Percentiles rank a stretch among this genome's conserved stretches.
Evolutionary conservation across 2,113 vertebrate species (phyloP).

Genomic region (Corythornis cristatus): DNA sequence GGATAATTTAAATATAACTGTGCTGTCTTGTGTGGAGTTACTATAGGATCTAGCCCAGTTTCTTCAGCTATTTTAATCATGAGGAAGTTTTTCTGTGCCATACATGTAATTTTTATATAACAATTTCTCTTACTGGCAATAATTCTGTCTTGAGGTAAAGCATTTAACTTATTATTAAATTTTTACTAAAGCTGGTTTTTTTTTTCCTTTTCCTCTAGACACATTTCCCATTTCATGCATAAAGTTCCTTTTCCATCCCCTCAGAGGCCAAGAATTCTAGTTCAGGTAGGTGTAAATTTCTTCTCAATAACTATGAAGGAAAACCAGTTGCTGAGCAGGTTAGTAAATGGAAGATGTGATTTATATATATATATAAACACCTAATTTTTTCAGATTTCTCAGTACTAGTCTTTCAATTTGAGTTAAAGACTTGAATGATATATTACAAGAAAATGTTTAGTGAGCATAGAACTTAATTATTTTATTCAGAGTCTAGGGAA

Average conservation of each 20-base stretch:
- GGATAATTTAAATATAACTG: background rate
- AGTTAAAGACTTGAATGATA: background rate
- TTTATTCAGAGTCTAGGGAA: background rate
- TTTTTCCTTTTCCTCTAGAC: slow-evolving; percentile 78
- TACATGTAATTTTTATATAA: background rate
- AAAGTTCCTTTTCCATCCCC: slow-evolving; percentile 95
- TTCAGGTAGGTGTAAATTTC: slow-evolving; percentile 84
- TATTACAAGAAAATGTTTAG: background rate
- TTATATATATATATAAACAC: background rate
- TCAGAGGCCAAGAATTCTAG: slow-evolving; percentile 94
- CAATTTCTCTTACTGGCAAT: background rate
- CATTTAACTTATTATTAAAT: background rate
- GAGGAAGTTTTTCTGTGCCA: background rate
- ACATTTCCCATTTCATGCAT: slow-evolving; percentile 98
- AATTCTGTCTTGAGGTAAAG: background rate
- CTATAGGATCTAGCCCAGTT: background rate
- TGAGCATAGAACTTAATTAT: background rate
- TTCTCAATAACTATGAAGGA: background rate
- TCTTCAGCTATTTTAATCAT: background rate
- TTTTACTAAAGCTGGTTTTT: slow-evolving; percentile 10
- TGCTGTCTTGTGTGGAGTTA: background rate
- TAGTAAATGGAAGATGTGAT: background rate
- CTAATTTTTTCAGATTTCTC: background rate
- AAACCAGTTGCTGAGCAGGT: background rate
- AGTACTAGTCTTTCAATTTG: background rate